These are phyloP conservation scores for Lethrus apterus DNA, from an alignment of 1,140 invertebrate genomes.

Conservation along the genomic window DNA sequence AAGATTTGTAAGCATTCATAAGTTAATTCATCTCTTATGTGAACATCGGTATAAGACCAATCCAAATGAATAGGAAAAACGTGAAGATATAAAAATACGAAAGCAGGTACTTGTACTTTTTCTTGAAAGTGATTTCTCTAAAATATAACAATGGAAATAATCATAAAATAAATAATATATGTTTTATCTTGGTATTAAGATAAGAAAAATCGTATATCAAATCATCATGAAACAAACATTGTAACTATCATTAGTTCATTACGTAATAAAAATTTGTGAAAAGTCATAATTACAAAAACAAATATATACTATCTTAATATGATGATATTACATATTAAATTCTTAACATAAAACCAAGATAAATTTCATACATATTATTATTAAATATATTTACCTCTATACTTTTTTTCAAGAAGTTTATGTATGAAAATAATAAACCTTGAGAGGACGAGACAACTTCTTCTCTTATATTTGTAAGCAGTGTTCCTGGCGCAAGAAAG, in stretches of 20 bases:
- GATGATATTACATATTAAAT: too few species aligned
- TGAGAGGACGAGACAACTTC: not conserved
- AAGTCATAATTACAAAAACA: too few species aligned
- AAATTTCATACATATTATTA: too few species aligned
- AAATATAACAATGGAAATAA: not conserved
- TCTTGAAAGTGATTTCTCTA: not conserved
- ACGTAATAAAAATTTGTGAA: too few species aligned
- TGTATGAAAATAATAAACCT: conserved; percentile 4
- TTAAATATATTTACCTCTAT: too few species aligned
- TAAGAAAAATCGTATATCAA: too few species aligned
- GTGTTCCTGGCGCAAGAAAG: not conserved
- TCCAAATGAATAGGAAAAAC: conserved; percentile 3
- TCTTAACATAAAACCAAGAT: too few species aligned
- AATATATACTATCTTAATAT: too few species aligned
- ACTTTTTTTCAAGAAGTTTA: conserved; percentile 1
- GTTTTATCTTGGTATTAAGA: too few species aligned
- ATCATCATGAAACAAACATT: too few species aligned
- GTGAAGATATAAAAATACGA: conserved; percentile 2
- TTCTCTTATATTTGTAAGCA: not conserved
- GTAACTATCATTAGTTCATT: too few species aligned
- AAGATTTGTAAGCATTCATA: not conserved
- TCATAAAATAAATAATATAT: not conserved
- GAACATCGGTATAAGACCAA: not conserved
- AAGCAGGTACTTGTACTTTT: not conserved
- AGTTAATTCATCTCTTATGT: conserved; percentile 6